phyloP scores from a whole-genome alignment of 2,888 invertebrate genomes.

The Microctonus brassicae region DNA sequence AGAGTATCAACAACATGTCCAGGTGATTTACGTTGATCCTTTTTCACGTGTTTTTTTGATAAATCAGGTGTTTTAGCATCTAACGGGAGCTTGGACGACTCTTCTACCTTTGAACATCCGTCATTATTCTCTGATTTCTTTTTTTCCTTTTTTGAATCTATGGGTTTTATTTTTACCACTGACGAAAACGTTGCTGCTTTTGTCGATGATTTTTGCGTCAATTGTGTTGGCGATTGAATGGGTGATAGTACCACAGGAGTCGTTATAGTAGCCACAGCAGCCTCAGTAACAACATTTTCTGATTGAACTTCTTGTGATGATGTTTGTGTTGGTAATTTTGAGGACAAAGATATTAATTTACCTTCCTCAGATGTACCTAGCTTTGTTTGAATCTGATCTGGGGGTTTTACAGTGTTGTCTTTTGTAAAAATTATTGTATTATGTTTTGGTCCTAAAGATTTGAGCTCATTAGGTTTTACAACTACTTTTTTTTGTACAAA shows the following conservation, averaged over 20 bases:
- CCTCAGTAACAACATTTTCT: background rate
- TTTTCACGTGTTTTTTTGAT: conserved; percentile 60
- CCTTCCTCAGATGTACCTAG: conserved; percentile 54
- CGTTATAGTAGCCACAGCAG: background rate
- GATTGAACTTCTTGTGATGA: conserved; percentile 13
- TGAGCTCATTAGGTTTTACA: conserved; percentile 59
- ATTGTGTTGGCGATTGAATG: conserved; percentile 30
- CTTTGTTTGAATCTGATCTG: conserved; percentile 49
- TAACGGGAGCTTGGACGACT: conserved; percentile 37
- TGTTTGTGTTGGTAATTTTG: conserved; percentile 29
- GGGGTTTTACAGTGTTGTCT: conserved; percentile 46
- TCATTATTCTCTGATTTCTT: conserved; percentile 52
- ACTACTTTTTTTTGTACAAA: conserved; percentile 63
- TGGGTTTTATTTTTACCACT: conserved; percentile 62
- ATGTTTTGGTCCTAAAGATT: conserved; percentile 55
- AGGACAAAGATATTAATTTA: conserved; percentile 51
- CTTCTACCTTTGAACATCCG: conserved; percentile 47
- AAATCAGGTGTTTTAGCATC: conserved; percentile 51
- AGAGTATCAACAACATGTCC: conserved; percentile 72
- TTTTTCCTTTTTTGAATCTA: conserved; percentile 62
- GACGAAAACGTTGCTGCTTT: conserved; percentile 27
- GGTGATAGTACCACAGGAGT: conserved; percentile 19
- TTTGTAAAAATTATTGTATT: conserved; percentile 54
- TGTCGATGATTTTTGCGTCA: conserved; percentile 1
- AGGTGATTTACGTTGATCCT: conserved; percentile 74